Evolutionary conservation across 2,113 vertebrate genomes (phyloP).

Genomic region (Spheniscus mendiculus): DNA sequence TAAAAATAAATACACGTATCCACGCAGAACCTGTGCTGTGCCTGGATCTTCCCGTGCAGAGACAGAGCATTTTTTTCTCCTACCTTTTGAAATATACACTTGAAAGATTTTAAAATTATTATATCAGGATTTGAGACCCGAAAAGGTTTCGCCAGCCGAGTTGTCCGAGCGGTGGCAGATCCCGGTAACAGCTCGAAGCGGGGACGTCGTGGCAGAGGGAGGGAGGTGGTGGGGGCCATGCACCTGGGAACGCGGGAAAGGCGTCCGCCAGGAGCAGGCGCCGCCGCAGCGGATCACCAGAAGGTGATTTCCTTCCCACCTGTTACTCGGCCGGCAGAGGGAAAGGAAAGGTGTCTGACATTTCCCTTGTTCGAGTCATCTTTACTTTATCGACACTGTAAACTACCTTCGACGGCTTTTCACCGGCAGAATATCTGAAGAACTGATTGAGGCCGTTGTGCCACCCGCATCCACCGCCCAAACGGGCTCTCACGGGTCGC

Average conservation of each 20-base stretch:
- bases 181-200: fast-evolving
- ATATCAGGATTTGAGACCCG: fast-evolving
- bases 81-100: background rate
- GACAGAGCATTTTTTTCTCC: fast-evolving
- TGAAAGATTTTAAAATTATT: background rate
- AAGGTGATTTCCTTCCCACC: background rate
- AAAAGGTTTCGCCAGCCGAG: background rate
- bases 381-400: background rate
- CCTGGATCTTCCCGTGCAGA: too few species aligned
- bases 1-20: fast-evolving
- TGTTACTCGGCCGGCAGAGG: too few species aligned
- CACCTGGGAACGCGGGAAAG: fast-evolving
- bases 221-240: fast-evolving
- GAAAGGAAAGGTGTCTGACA: background rate
- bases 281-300: background rate
- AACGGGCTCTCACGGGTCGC: fast-evolving
- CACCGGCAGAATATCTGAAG: fast-evolving
- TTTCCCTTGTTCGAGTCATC: background rate
- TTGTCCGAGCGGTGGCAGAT: fast-evolving
- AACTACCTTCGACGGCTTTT: fast-evolving
- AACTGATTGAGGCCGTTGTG: fast-evolving
- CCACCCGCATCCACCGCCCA: fast-evolving
- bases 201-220: fast-evolving
- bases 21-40: background rate
- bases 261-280: fast-evolving